Evolutionary conservation across 2,797 vertebrate genomes (phyloP), one percentile per base, ranked within the genome.

Genomic region (Falco biarmicus): DNA sequence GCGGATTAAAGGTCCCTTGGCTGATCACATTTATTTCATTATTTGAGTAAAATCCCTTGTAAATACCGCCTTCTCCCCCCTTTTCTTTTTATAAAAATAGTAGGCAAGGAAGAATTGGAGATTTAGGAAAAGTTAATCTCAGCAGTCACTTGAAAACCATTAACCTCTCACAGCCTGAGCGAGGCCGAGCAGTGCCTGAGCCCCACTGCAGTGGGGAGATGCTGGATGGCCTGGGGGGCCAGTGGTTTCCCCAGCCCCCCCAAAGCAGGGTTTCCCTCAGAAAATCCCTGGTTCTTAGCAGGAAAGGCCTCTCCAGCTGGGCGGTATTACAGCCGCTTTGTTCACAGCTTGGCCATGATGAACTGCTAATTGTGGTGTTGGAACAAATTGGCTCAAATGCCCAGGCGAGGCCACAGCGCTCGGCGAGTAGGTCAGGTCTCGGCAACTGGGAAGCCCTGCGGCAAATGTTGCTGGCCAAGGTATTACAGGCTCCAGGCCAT

Each of bases 11-110:
- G 73, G 50, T 94, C 89, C 60, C 90, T 96, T 2, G 31, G 64
- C 95, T 94, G 89, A 96, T 96, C 94, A 89, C 94, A 95, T 95
- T 96, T 96, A 96, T 97, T 96, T 96, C 94, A 96, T 97, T 96
- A 95, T 96, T 92, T 61, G 92, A 95, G 57, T 75, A 77, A 94
- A 97, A 97, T 97, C 96, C 78, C 29, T 57, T 41, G 77, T 78
- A 90, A 94, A 95, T 89, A 71, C 92, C 6, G 0, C 79, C 78
- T 28, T 53, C 74, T 48, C 74, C 34, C 59, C 48, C 56, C 39
- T 29, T 83, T 70, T 66, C 84, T 89, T 93, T 71, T 68, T 87
- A 81, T 76, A 84, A 86, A 91, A 90, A 95, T 92, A 95, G 96
- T 82, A 79, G 53, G 68, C 91, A 86, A 64, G 81, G 84, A 97